Evolutionary conservation across 2,888 invertebrate genomes (phyloP).

Genomic region (Salticus scenicus): DNA sequence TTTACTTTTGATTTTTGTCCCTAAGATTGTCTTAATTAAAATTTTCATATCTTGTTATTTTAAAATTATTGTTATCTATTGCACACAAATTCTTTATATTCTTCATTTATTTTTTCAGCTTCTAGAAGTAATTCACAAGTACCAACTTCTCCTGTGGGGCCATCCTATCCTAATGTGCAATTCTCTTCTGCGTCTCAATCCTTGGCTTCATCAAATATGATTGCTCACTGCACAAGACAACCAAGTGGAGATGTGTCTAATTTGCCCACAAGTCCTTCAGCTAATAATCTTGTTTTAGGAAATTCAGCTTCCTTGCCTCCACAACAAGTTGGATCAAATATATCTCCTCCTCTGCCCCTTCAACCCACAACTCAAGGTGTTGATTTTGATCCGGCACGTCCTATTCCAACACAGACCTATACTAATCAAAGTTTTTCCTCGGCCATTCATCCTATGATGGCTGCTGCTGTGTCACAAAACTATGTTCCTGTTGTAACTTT

Average conservation of each 20-base stretch:
- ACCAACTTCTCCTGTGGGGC: slow-evolving; percentile 25
- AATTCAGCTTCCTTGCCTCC: slow-evolving; percentile 23
- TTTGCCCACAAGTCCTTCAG: slow-evolving; percentile 20
- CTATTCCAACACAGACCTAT: slow-evolving; percentile 88
- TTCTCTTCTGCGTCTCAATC: slow-evolving; percentile 33
- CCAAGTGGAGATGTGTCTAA: slow-evolving; percentile 38
- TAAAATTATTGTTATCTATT: no score
- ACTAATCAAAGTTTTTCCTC: slow-evolving; percentile 86
- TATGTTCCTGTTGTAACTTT: slow-evolving; percentile 51
- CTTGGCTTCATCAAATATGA: slow-evolving; percentile 17
- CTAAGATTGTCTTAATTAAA: no score
- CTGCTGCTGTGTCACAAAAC: slow-evolving; percentile 43
- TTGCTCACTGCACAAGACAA: slow-evolving; percentile 32
- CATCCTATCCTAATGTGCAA: slow-evolving; percentile 27
- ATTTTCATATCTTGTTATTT: no score
- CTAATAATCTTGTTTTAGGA: neutral
- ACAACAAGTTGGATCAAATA: slow-evolving; percentile 2
- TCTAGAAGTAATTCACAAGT: slow-evolving; percentile 5
- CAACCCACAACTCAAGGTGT: slow-evolving; percentile 41
- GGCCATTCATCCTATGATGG: slow-evolving; percentile 69
- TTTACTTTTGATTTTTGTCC: no score
- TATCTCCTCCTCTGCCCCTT: slow-evolving; percentile 8
- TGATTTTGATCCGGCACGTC: slow-evolving; percentile 66
- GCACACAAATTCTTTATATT: no score
- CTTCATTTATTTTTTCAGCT: neutral